phyloP scores from a whole-genome alignment of 2,888 invertebrate genomes.

The Calliphora vomitoria region DNA sequence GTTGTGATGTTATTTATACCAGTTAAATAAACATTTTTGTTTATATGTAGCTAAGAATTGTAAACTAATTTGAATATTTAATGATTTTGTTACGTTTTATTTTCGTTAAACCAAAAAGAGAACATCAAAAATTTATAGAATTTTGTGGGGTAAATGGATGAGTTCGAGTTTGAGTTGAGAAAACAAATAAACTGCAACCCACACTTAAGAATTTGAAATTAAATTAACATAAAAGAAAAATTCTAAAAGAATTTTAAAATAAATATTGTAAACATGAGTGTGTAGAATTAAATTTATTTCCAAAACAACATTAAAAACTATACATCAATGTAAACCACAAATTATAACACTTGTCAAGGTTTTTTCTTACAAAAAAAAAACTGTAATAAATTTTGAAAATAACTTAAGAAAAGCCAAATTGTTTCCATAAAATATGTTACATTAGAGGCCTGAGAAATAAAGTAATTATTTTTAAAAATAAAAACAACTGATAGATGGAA shows the following conservation, averaged over 20 bases:
- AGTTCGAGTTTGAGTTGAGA: slow-evolving; percentile 6
- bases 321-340: slow-evolving; percentile 42
- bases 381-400: slow-evolving; percentile 1
- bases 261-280: neutral
- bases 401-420: neutral
- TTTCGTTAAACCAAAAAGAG: neutral
- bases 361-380: neutral
- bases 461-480: neutral
- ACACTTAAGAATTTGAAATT: slow-evolving; percentile 16
- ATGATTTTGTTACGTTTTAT: neutral
- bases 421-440: neutral
- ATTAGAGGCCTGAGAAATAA: slow-evolving; percentile 11
- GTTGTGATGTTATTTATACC: neutral
- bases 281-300: neutral
- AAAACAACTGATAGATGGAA: neutral
- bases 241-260: slow-evolving; percentile 4
- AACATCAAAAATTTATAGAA: neutral
- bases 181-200: slow-evolving; percentile 41
- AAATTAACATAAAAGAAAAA: slow-evolving; percentile 34
- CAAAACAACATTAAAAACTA: neutral
- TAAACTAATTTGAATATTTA: slow-evolving; percentile 42
- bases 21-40: slow-evolving; percentile 12
- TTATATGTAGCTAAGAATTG: slow-evolving; percentile 6
- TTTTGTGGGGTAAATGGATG: slow-evolving; percentile 16
- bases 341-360: slow-evolving; percentile 42